Base-by-base conservation (phyloP, 1,140 invertebrate genomes). In the Drosophila punjabiensis region DNA sequence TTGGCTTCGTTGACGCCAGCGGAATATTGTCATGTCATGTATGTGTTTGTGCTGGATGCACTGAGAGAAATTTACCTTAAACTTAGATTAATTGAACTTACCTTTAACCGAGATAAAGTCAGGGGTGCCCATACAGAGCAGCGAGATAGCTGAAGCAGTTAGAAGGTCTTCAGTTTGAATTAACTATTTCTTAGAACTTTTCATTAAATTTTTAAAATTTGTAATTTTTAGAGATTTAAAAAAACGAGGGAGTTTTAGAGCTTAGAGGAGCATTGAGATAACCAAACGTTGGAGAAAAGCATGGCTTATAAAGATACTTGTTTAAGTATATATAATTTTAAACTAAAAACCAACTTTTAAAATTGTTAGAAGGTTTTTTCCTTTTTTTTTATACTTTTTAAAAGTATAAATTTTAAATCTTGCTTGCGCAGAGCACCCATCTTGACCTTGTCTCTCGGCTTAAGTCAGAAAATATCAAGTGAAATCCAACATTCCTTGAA, bases 1-100 rank as follows among this genome's bases (percentile, higher is more conserved):
- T 52, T 75, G 84, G 81, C 77, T 88, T 89, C 84, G 55, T 64
- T 75, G 81, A 78, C 73, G 84, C 81, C 84, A 74, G 55, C 32
- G 70, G 65, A 67, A 80, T 37, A 68, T 50, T 70, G 65, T 79
- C 76, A 58, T 78, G 55, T 78, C 59, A 64, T 37, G 41, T 63
- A 53, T 64, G 50, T 50, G 60, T 65, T 50, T 60, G 61, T 70
- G 65, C 55, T 33, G 35, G 35, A 24, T 58, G 28, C 68, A 71
- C 39, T 14, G 68, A 5, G 6, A 58, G 39, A 71, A 71, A 56
- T 39, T 13, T 4, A 10, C 1, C 1, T n/a, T 8, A 18, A 8
- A 24, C 24, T 24, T 24, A 24, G 1, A 24, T 24, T 2, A 24
- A 5, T 11, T 16, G n/a, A 0, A 37, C 20, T 16, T 50, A 1